Base-by-base conservation (phyloP, 2,113 vertebrate genomes). In the Brienomyrus longianalis region DNA sequence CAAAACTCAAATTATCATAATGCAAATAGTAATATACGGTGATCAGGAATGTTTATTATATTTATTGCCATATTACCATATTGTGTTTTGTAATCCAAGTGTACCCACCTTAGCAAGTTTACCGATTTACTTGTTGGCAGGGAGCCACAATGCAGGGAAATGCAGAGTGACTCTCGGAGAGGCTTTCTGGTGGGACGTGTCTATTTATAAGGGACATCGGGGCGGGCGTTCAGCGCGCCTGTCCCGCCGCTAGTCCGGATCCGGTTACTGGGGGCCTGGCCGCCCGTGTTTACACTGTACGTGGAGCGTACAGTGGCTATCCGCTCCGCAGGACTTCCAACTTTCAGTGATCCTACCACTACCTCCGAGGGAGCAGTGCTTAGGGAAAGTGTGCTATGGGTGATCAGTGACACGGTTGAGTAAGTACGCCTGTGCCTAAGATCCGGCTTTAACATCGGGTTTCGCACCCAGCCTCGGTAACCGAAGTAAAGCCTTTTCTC, bases 381-480 rank as follows among this genome's bases (percentile, higher is more conserved):
- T 7, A 48, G 27, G 13, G 17, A 59, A 48, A 74, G 19, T 5
- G 11, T 3, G 47, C 13, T 27, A 48, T 88, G 62, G 62, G 43
- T 39, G 43, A 47, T 48, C 87, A 74, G 45, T 88, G 62, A 88
- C 87, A 74, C 62, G 5, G 87, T 62, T 74, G 43, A 88, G 87
- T 48, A 48, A 47, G 83, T n/a, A n/a, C 45, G 39, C 48, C n/a
- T 48, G 11, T 5, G 48, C 62, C 5, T 50, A 15, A 47, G n/a
- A 48, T 23, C 3, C 70, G 31, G 56, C n/a, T 56, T 43, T 21
- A 56, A 15, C 8, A 8, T 11, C 5, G 52, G 19, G 35, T 13
- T 59, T 87, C n/a, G 5, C 19, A 45, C 13, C 5, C 21, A 47
- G 87, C 35, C 43, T 27, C 45, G 45, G 23, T 74, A 88, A 27